These are phyloP conservation scores for Tupaia chinensis DNA, from an alignment of 2,113 vertebrate genomes.

Conservation along the genomic window DNA sequence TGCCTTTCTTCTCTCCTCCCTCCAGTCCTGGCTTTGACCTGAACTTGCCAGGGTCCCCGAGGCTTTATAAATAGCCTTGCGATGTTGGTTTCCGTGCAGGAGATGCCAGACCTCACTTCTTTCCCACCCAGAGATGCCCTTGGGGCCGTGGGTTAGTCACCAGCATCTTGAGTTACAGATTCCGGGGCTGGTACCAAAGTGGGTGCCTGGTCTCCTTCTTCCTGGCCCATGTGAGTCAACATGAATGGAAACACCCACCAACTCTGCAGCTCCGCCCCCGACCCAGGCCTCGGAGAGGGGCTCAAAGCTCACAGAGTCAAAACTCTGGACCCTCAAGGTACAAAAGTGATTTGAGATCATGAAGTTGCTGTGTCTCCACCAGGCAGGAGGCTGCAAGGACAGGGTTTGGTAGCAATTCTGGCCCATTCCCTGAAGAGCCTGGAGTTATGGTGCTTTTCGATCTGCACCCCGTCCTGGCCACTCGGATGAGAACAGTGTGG, in stretches of 20 bases:
- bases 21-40: background rate
- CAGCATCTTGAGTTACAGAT: background rate
- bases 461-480: background rate
- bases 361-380: accelerated
- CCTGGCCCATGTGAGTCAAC: background rate
- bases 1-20: background rate
- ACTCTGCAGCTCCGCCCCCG: background rate
- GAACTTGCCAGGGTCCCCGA: background rate
- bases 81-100: background rate
- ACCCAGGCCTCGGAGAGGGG: background rate
- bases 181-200: background rate
- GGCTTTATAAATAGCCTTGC: background rate
- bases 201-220: background rate
- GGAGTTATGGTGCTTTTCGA: accelerated
- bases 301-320: background rate
- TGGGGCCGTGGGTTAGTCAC: slow-evolving; percentile 29
- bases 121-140: slow-evolving; percentile 17
- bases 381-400: too few species aligned
- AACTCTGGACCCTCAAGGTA: background rate
- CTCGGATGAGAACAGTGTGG: accelerated
- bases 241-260: background rate
- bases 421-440: background rate
- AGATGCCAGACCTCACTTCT: background rate
- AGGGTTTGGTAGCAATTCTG: accelerated
- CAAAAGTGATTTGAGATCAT: background rate